Conservation (phyloP, 2,888 invertebrate genomes). For the Theristus sp. region DNA sequence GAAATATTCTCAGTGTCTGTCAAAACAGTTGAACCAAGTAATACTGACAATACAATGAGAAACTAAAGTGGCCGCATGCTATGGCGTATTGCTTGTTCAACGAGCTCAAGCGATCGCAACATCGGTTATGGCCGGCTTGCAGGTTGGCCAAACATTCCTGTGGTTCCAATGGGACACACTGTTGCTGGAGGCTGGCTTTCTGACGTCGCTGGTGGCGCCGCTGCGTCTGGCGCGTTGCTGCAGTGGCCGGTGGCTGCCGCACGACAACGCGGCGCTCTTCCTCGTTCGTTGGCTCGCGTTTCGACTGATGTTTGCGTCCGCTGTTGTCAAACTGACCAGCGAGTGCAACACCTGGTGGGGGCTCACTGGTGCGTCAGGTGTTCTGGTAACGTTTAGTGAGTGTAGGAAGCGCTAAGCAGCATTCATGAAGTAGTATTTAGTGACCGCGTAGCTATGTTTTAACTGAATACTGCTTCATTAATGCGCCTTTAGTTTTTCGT, state of each 20-base stretch:
- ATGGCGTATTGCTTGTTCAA: background rate
- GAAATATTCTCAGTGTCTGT: no score
- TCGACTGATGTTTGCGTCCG: slow-evolving; percentile 50
- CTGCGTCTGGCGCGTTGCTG: slow-evolving; percentile 22
- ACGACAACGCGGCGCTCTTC: slow-evolving; percentile 42
- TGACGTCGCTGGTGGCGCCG: slow-evolving; percentile 51
- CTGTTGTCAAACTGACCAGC: slow-evolving; percentile 50
- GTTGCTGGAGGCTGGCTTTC: slow-evolving; percentile 51
- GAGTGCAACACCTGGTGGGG: slow-evolving; percentile 59
- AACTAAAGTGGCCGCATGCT: no score
- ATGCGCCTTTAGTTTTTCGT: no score
- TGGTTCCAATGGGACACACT: slow-evolving; percentile 56
- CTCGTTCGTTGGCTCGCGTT: slow-evolving; percentile 50
- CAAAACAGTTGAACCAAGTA: no score
- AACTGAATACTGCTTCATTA: no score
- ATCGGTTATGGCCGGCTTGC: no score
- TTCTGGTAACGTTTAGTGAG: no score
- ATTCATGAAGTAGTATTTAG: no score
- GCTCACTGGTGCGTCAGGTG: slow-evolving; percentile 47
- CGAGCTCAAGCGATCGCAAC: no score
- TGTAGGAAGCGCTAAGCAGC: no score
- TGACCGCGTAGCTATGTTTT: no score
- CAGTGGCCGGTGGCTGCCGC: slow-evolving; percentile 11
- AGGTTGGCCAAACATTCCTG: slow-evolving; percentile 52
- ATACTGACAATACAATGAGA: no score